A percentile compares a stretch with the other conserved stretches of the same genome.
phyloP scores from a whole-genome alignment of 1,140 invertebrate genomes.

The Hirudo medicinalis region DNA sequence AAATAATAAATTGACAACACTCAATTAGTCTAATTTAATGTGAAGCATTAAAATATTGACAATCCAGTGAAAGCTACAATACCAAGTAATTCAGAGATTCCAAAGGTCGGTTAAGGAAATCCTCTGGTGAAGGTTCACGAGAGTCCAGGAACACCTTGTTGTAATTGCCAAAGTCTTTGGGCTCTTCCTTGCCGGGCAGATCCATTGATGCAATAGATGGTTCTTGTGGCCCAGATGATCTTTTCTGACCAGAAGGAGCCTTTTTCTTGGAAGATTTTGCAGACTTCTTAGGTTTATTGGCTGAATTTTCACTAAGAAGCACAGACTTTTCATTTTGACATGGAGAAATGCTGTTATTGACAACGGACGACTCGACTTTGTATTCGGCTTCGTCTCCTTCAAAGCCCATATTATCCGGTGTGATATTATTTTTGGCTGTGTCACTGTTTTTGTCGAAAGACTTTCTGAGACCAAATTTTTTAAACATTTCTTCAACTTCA shows the following conservation, averaged over 20 bases:
- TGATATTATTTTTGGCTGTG: not conserved
- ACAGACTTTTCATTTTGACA: not conserved
- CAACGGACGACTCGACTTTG: not conserved
- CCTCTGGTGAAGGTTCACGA: too few relatives aligned
- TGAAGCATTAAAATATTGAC: not conserved
- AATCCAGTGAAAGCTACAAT: not conserved
- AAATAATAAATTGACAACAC: not conserved
- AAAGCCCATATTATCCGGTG: not conserved
- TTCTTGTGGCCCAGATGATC: too few relatives aligned
- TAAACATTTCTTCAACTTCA: constrained; percentile 19
- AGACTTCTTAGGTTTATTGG: not conserved
- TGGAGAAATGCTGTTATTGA: not conserved
- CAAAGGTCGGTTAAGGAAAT: too few relatives aligned
- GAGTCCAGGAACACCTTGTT: too few relatives aligned
- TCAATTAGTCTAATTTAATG: not conserved
- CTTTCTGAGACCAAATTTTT: constrained; percentile 15
- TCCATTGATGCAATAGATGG: too few relatives aligned
- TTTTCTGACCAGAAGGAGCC: too few relatives aligned
- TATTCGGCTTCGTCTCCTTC: constrained; percentile 1
- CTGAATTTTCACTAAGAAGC: not conserved
- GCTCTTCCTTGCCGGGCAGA: too few relatives aligned
- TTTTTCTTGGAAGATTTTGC: not conserved
- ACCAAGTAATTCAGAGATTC: not conserved
- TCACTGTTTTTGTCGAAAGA: not conserved
- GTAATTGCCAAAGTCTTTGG: too few relatives aligned